These are phyloP conservation scores for Chydorus sphaericus DNA, from an alignment of 2,888 invertebrate genomes.

Conservation along the genomic window DNA sequence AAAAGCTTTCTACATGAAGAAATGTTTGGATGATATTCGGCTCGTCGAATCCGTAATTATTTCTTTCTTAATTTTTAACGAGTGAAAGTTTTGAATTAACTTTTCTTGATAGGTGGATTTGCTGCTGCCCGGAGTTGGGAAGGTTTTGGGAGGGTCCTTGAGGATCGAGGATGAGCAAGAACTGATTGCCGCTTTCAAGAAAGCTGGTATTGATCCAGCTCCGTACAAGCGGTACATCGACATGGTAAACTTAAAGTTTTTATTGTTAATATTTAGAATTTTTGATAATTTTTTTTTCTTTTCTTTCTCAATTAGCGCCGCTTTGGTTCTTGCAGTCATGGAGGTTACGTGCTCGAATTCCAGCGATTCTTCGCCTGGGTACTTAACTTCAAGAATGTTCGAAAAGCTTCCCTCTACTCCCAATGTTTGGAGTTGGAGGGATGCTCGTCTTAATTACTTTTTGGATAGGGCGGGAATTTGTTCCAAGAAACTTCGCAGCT, in stretches of 20 bases:
- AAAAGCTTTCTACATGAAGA: conserved; percentile 96
- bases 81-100: not conserved
- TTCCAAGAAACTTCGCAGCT: too few relatives aligned
- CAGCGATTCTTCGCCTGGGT: conserved; percentile 97
- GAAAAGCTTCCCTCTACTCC: conserved; percentile 95
- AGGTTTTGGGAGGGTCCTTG: conserved; percentile 98
- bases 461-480: too few relatives aligned
- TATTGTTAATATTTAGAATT: too few relatives aligned
- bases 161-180: conserved; percentile 85
- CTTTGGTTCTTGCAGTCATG: conserved; percentile 91
- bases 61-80: not conserved
- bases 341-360: conserved; percentile 93
- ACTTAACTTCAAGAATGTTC: conserved; percentile 83
- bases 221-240: conserved; percentile 99
- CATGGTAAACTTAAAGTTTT: conserved; percentile 43
- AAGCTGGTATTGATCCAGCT: conserved; percentile 77
- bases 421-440: conserved; percentile 86
- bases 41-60: conserved; percentile 78
- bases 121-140: conserved; percentile 91
- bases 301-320: conserved; percentile 47
- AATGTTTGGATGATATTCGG: conserved; percentile 61
- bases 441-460: too few relatives aligned
- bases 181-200: conserved; percentile 64
- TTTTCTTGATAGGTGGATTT: conserved; percentile 52
- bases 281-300: too few relatives aligned